These are phyloP conservation scores for Cololabis saira DNA, from an alignment of 2,113 vertebrate genomes.

Conservation along the genomic window DNA sequence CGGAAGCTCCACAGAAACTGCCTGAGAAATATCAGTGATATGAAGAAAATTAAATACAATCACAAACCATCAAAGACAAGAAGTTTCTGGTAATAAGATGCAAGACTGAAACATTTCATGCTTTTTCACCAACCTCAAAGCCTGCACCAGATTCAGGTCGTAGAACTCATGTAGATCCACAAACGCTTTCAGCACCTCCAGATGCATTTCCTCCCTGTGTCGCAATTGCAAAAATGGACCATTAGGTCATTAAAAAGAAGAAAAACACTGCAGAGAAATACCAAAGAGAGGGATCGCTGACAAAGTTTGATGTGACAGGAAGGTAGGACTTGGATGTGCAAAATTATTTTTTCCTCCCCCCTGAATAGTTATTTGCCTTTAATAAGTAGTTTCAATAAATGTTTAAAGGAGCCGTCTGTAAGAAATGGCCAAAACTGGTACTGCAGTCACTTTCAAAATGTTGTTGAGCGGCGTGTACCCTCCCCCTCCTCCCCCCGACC, in stretches of 20 bases:
- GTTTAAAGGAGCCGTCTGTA: too few relatives aligned
- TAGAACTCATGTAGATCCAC: constrained; percentile 92
- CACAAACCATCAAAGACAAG: not conserved
- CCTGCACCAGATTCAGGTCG: constrained; percentile 94
- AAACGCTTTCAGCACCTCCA: constrained; percentile 90
- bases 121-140: constrained; percentile 85
- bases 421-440: too few relatives aligned
- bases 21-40: constrained; percentile 67
- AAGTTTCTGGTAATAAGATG: not conserved
- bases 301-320: not conserved
- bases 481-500: too few relatives aligned
- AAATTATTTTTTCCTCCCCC: too few relatives aligned
- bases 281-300: not conserved
- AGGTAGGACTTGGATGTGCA: too few relatives aligned
- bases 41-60: not conserved
- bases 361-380: too few relatives aligned
- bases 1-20: constrained; percentile 97
- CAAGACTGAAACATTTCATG: not conserved
- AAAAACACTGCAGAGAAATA: not conserved
- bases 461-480: too few relatives aligned
- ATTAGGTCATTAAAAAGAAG: not conserved
- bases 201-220: constrained; percentile 86
- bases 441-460: too few relatives aligned
- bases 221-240: not conserved
- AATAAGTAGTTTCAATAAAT: too few relatives aligned